Percentiles rank a stretch among this genome's conserved stretches.
Evolutionary conservation across 2,888 invertebrate species (phyloP).

Genomic region (Pinctada fucata): DNA sequence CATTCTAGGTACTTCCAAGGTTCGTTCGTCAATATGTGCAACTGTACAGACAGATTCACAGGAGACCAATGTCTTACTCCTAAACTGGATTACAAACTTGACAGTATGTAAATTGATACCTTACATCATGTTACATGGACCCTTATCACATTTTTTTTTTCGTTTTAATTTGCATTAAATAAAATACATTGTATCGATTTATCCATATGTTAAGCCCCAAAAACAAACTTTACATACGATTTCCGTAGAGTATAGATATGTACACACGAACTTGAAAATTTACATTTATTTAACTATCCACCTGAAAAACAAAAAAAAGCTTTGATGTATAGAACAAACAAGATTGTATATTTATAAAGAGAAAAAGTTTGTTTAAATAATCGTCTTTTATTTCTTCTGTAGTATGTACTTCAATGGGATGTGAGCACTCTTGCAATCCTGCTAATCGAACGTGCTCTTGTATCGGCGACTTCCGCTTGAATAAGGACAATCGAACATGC

Average conservation of each 20-base stretch:
- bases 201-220: no score
- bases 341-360: no score
- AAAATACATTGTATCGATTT: no score
- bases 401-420: conserved; percentile 28
- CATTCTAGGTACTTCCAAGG: conserved; percentile 67
- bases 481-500: conserved; percentile 57
- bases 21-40: conserved; percentile 65
- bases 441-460: conserved; percentile 50
- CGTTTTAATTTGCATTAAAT: no score
- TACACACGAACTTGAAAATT: no score
- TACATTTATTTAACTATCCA: no score
- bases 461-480: conserved; percentile 57
- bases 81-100: conserved; percentile 1
- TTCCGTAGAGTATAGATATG: no score
- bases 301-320: no score
- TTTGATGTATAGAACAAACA: no score
- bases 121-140: background rate
- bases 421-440: conserved; percentile 30
- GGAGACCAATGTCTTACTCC: conserved; percentile 59
- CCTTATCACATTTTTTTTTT: no score
- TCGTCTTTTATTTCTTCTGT: background rate
- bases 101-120: background rate
- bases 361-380: background rate
- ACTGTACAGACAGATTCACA: conserved; percentile 60
- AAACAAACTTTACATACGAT: no score